These are phyloP conservation scores for Marcusenius ussheri DNA, from an alignment of 2,113 vertebrate genomes.

Conservation along the genomic window DNA sequence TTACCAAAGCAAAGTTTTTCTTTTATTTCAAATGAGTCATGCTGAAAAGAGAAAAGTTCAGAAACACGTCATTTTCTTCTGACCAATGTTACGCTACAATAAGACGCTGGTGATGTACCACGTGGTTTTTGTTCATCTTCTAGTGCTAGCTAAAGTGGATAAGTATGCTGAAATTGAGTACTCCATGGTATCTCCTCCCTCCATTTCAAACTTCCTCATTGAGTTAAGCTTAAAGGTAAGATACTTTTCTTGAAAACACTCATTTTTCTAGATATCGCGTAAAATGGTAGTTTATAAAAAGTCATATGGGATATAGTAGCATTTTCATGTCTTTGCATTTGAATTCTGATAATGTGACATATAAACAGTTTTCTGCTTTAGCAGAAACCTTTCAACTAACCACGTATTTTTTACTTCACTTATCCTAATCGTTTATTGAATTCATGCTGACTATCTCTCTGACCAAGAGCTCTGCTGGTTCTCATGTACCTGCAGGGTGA, in stretches of 20 bases:
- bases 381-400: not conserved
- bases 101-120: not conserved
- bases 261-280: not conserved
- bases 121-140: not conserved
- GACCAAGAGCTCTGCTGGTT: not conserved
- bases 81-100: not conserved
- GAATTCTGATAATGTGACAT: too few relatives aligned
- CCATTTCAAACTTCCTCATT: not conserved
- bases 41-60: not conserved
- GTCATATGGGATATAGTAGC: too few relatives aligned
- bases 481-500: slow-evolving; percentile 48
- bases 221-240: not conserved
- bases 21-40: not conserved
- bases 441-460: not conserved
- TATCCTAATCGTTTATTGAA: not conserved
- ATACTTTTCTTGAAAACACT: not conserved
- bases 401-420: not conserved
- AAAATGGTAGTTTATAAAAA: too few relatives aligned
- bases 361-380: too few relatives aligned
- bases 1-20: not conserved
- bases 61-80: not conserved
- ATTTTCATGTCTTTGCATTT: too few relatives aligned
- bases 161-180: not conserved
- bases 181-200: not conserved
- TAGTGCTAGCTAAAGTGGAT: not conserved